These are phyloP conservation scores for Atta colombica DNA, from an alignment of 1,140 invertebrate genomes.

Conservation along the genomic window DNA sequence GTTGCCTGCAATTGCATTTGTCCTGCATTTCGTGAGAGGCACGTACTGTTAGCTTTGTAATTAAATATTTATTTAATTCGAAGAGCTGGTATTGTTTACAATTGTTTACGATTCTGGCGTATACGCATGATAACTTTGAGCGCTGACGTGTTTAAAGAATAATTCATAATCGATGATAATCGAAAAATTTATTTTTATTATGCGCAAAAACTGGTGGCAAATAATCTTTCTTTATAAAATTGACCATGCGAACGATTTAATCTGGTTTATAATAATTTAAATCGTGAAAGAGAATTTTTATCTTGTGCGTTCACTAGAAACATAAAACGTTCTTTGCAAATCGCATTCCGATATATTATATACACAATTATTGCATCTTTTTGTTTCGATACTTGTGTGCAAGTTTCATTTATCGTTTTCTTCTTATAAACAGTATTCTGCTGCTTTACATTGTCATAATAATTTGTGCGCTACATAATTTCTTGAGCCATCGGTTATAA, in stretches of 20 bases:
- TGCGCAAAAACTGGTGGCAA: neutral
- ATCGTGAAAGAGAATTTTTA: neutral
- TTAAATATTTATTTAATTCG: constrained; percentile 58
- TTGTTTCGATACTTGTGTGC: neutral
- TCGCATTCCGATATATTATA: neutral
- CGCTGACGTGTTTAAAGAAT: neutral
- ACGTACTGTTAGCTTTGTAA: constrained; percentile 5
- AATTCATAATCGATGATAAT: constrained; percentile 5
- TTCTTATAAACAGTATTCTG: neutral
- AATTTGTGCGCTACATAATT: neutral
- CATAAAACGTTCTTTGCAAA: neutral
- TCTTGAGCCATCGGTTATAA: neutral
- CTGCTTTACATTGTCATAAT: constrained; percentile 6
- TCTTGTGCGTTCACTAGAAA: neutral
- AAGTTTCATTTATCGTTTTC: neutral
- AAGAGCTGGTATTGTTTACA: constrained; percentile 18
- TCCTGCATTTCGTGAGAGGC: constrained; percentile 19
- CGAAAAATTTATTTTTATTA: constrained; percentile 3
- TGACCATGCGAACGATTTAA: neutral
- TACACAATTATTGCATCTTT: neutral
- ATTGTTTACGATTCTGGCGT: neutral
- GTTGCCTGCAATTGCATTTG: constrained; percentile 33
- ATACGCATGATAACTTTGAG: neutral
- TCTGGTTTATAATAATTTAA: neutral
- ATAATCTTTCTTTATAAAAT: neutral